Conservation (phyloP, 2,797 vertebrate species). For the Enteromius viviparus region DNA sequence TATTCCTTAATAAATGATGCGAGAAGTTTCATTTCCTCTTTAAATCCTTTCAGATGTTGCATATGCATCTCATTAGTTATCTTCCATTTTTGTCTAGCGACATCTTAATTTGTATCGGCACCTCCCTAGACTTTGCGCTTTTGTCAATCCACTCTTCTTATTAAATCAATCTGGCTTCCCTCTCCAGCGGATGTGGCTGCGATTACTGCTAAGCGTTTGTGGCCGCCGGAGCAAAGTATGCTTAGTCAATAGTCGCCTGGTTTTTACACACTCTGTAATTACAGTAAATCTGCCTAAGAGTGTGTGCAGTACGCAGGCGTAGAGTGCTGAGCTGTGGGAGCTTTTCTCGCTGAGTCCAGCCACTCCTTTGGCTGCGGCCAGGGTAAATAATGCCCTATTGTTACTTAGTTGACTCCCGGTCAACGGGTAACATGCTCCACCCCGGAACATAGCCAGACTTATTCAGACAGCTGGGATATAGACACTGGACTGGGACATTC, state of each 20-base stretch:
- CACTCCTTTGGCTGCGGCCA: constrained; percentile 28
- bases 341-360: constrained; percentile 1
- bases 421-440: constrained; percentile 46
- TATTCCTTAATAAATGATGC: not conserved
- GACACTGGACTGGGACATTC: constrained; percentile 18
- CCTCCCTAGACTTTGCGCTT: constrained; percentile 32
- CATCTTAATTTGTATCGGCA: not conserved
- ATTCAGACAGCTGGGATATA: constrained; percentile 45
- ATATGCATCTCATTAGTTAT: not conserved
- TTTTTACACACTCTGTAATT: constrained; percentile 59
- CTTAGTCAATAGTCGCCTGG: constrained; percentile 51
- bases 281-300: constrained; percentile 51
- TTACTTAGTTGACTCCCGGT: constrained; percentile 34
- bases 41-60: not conserved
- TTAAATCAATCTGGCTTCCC: constrained; percentile 40
- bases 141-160: constrained; percentile 43
- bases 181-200: constrained; percentile 51
- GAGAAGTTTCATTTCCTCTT: not conserved
- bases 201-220: constrained; percentile 36
- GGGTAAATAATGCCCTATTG: constrained; percentile 57
- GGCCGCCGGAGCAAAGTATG: constrained; percentile 26
- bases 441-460: constrained; percentile 56
- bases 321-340: constrained; percentile 30
- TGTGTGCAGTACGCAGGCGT: constrained; percentile 35
- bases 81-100: not conserved